These are phyloP conservation scores for Acanthaster planci DNA, from an alignment of 35 echinoderm and acorn worm genomes.

Conservation along the genomic window DNA sequence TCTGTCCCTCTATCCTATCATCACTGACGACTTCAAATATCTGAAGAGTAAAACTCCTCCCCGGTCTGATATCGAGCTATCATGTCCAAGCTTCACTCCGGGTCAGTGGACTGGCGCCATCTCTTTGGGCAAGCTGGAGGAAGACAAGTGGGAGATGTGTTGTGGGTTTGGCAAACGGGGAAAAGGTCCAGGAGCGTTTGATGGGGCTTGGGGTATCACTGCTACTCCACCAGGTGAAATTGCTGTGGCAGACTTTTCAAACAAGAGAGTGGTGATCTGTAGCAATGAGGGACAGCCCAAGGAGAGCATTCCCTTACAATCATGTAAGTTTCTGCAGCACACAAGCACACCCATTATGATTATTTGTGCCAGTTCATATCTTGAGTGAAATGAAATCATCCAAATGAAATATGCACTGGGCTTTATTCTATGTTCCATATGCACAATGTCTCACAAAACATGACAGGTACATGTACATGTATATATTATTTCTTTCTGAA, in stretches of 20 bases:
- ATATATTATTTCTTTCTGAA: too few species aligned
- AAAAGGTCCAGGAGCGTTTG: too few species aligned
- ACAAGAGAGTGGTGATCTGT: not conserved
- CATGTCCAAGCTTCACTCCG: too few species aligned
- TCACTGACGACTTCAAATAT: not conserved
- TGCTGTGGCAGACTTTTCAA: too few species aligned
- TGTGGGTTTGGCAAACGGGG: too few species aligned
- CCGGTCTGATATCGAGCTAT: not conserved
- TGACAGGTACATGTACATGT: too few species aligned
- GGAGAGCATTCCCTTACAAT: not conserved
- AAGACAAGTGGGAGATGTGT: not conserved
- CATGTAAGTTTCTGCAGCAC: not conserved
- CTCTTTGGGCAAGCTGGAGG: not conserved
- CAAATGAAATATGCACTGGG: too few species aligned
- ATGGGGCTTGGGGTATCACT: not conserved
- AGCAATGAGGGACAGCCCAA: not conserved
- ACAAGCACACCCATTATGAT: too few species aligned
- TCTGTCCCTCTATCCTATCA: not conserved
- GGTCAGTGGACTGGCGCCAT: not conserved
- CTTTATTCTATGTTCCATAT: too few species aligned
- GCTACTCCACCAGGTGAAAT: not conserved
- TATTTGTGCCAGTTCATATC: too few species aligned
- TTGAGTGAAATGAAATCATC: too few species aligned
- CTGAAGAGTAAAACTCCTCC: not conserved
- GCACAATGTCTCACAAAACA: too few species aligned